Percentiles rank a stretch among this genome's conserved stretches.
These are phyloP conservation scores for Sinella curviseta DNA, from an alignment of 1,140 invertebrate genomes.

Conservation along the genomic window DNA sequence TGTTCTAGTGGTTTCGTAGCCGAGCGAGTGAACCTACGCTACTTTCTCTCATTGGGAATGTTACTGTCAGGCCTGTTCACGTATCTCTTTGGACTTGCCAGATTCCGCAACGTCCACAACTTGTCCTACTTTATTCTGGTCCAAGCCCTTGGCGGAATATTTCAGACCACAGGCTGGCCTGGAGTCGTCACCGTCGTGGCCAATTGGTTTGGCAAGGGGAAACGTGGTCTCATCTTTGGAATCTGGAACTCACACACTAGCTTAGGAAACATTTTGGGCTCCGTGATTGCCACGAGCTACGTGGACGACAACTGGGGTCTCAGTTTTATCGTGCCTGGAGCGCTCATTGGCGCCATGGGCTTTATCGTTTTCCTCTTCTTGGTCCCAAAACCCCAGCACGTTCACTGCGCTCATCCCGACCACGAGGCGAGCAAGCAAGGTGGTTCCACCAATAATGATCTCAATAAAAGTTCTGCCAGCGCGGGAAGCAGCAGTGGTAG, in stretches of 20 bases:
- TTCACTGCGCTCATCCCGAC: slow-evolving; percentile 63
- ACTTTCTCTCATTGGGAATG: slow-evolving; percentile 89
- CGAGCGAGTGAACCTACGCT: slow-evolving; percentile 85
- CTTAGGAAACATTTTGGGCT: slow-evolving; percentile 90
- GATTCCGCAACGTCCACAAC: slow-evolving; percentile 77
- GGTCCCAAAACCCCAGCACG: slow-evolving; percentile 73
- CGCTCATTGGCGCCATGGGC: slow-evolving; percentile 75
- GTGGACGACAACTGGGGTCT: slow-evolving; percentile 80
- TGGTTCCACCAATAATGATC: slow-evolving; percentile 1
- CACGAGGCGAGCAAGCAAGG: slow-evolving; percentile 43
- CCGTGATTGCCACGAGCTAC: slow-evolving; percentile 78
- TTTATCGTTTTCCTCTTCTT: slow-evolving; percentile 84
- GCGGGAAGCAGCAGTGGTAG: neutral
- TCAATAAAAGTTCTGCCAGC: neutral
- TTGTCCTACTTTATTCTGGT: slow-evolving; percentile 82
- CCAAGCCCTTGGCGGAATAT: slow-evolving; percentile 78
- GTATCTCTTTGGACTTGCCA: slow-evolving; percentile 86
- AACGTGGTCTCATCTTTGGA: slow-evolving; percentile 85
- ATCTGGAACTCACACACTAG: slow-evolving; percentile 95
- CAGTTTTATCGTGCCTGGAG: slow-evolving; percentile 89
- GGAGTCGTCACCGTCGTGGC: slow-evolving; percentile 89
- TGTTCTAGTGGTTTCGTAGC: slow-evolving; percentile 79
- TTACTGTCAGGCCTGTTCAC: slow-evolving; percentile 81
- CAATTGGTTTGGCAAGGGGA: slow-evolving; percentile 93
- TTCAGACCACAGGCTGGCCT: slow-evolving; percentile 90